phyloP scores from a whole-genome alignment of 2,113 vertebrate genomes.

The Bubo bubo region DNA sequence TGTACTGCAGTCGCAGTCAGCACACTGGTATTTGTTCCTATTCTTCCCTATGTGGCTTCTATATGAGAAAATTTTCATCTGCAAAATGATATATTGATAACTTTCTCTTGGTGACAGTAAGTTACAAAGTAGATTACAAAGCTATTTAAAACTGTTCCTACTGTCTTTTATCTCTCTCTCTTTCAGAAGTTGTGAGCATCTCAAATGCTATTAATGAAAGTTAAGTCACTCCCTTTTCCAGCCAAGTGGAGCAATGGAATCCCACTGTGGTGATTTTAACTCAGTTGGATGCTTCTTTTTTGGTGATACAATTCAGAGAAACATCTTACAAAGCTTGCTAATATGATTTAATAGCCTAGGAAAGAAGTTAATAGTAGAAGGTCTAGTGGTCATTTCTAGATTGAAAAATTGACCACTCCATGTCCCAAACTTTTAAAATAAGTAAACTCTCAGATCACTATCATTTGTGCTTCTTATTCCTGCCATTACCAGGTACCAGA shows the following conservation, averaged over 20 bases:
- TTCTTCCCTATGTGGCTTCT: background rate
- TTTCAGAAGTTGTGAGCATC: background rate
- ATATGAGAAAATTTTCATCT: background rate
- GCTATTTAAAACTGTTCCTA: background rate
- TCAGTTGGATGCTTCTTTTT: background rate
- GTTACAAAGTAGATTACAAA: background rate
- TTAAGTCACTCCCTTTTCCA: background rate
- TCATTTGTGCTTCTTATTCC: background rate
- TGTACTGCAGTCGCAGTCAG: background rate
- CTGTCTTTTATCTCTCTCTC: background rate
- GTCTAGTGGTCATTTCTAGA: background rate
- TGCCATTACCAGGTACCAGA: background rate
- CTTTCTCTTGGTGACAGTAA: background rate
- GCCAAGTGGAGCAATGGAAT: background rate
- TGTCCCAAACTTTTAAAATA: background rate
- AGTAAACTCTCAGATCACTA: background rate
- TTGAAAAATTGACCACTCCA: background rate
- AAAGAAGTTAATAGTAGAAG: background rate
- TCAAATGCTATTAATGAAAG: background rate
- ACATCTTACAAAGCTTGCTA: background rate
- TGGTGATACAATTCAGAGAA: background rate
- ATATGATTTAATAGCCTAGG: background rate
- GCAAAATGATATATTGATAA: background rate
- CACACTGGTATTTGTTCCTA: background rate
- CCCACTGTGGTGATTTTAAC: background rate